phyloP scores from a whole-genome alignment of 2,888 invertebrate genomes.

The Trichacis sp. region DNA sequence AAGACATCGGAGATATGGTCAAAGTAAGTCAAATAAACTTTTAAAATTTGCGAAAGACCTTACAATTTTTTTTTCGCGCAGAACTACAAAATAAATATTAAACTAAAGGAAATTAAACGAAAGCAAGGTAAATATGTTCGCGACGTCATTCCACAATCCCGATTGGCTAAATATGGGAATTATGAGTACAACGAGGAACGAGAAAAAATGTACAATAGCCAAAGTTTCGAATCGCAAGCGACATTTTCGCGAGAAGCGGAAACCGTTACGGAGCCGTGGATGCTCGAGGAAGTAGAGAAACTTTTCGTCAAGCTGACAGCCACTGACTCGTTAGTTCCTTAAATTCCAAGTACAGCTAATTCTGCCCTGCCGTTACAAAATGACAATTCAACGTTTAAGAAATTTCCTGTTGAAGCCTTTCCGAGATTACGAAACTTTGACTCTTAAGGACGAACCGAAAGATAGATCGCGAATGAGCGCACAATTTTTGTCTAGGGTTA shows the following conservation, averaged over 20 bases:
- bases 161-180: conserved; percentile 74
- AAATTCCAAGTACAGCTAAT: not conserved
- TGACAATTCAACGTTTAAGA: conserved; percentile 1
- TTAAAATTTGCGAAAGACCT: not conserved
- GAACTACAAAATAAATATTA: conserved; percentile 50
- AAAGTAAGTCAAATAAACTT: not conserved
- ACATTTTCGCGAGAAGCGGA: not conserved
- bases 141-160: conserved; percentile 76
- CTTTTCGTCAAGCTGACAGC: conserved; percentile 54
- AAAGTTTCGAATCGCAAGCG: conserved; percentile 6
- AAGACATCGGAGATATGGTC: not conserved
- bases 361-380: not conserved
- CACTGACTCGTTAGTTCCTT: conserved; percentile 48
- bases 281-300: conserved; percentile 60
- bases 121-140: conserved; percentile 70
- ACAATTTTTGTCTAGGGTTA: not conserved
- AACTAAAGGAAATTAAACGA: conserved; percentile 53
- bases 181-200: conserved; percentile 74
- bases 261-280: conserved; percentile 56
- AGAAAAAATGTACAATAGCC: conserved; percentile 65
- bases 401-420: not conserved
- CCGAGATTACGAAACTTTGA: not conserved
- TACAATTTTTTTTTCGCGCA: conserved; percentile 29
- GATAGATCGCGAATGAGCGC: not conserved
- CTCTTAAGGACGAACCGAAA: not conserved